Evolutionary conservation across 2,888 invertebrate species (phyloP).

Genomic region (Tiphia femorata): DNA sequence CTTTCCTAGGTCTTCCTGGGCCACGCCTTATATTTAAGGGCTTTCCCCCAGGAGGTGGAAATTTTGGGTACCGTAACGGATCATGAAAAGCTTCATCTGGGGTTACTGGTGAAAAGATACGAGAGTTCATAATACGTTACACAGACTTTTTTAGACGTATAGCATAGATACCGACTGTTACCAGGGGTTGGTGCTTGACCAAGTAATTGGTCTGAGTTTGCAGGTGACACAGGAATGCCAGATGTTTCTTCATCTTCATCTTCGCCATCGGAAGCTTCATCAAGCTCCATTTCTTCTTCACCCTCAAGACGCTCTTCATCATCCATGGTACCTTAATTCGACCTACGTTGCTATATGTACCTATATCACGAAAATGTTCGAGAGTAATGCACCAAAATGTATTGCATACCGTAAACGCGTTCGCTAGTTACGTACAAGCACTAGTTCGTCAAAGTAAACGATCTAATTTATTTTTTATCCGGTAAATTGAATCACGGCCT

Average conservation of each 20-base stretch:
- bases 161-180: no score
- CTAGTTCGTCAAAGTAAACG: no score
- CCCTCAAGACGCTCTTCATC: slow-evolving; percentile 68
- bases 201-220: slow-evolving; percentile 66
- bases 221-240: slow-evolving; percentile 71
- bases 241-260: slow-evolving; percentile 77
- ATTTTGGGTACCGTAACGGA: slow-evolving; percentile 73
- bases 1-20: slow-evolving; percentile 84
- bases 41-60: slow-evolving; percentile 72
- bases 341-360: slow-evolving; percentile 36
- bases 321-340: slow-evolving; percentile 62
- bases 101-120: slow-evolving; percentile 55
- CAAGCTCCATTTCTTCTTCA: slow-evolving; percentile 80
- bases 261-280: slow-evolving; percentile 81
- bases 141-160: no score
- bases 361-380: background rate
- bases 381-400: no score
- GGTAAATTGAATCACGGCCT: no score
- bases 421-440: no score
- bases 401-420: no score
- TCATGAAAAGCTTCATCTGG: slow-evolving; percentile 78
- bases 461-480: no score
- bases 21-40: slow-evolving; percentile 78
- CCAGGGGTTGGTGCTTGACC: slow-evolving; percentile 59
- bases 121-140: slow-evolving; percentile 5